phyloP scores from a whole-genome alignment of 2,888 invertebrate genomes.

The Erannis defoliaria region DNA sequence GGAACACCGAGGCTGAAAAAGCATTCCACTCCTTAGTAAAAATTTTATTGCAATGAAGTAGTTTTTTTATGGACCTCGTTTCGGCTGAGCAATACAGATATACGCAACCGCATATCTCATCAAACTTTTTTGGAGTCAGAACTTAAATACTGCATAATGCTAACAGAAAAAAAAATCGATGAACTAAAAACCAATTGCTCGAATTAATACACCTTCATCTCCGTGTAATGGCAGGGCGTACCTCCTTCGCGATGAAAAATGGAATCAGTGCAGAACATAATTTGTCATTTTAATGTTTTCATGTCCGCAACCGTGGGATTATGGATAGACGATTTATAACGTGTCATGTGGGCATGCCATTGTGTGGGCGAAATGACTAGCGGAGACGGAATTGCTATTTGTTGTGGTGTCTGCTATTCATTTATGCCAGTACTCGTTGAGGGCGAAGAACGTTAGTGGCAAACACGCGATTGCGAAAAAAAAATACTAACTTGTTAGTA shows the following conservation, averaged over 20 bases:
- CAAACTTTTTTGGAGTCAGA: neutral
- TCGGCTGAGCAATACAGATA: neutral
- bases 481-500: too few species aligned
- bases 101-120: neutral
- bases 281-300: conserved; percentile 81
- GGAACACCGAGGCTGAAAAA: too few species aligned
- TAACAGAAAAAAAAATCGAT: neutral
- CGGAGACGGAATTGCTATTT: conserved; percentile 66
- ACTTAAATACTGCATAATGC: conserved; percentile 17
- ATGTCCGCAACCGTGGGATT: conserved; percentile 66
- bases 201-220: conserved; percentile 63
- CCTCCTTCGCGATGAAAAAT: conserved; percentile 74
- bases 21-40: too few species aligned
- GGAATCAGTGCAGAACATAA: conserved; percentile 72
- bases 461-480: too few species aligned
- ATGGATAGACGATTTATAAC: conserved; percentile 73
- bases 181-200: conserved; percentile 60
- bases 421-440: neutral
- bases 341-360: conserved; percentile 60
- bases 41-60: too few species aligned
- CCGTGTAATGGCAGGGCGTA: conserved; percentile 46
- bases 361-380: conserved; percentile 62
- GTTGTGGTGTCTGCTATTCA: conserved; percentile 50
- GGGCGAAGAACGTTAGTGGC: too few species aligned
- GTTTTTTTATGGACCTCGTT: too few species aligned